Evolutionary conservation across 2,113 vertebrate genomes (phyloP), one percentile per base, ranked within the genome.

Genomic region (Platysternon megacephalum): DNA sequence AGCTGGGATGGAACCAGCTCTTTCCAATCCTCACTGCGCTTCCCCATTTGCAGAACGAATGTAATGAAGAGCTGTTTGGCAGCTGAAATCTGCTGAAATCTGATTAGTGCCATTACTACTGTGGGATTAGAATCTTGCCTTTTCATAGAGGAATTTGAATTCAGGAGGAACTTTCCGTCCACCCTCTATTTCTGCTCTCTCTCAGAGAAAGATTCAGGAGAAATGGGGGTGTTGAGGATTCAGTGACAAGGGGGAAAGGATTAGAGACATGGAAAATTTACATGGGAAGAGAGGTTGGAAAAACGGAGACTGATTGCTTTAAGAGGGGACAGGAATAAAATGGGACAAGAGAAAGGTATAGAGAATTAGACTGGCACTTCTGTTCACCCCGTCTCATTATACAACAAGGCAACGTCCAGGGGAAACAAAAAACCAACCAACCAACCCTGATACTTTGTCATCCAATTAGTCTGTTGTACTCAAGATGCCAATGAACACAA

Each of bases 381-480:
- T 1, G 39, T 5, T 22, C 10, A 11, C 11, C 12, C 39, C 0
- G 4, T 58, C 51, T 35, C 42, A 0, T 72, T 39, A 72, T 39
- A 19, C 4, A 3, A 8, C 0, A 29, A 55, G 16, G 5, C 32
- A 68, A 17, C 1, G 1, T 1, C 5, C 8, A 8, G 1, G 1
- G 2, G 22, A 6, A 6, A 17, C 26, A 29, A 21, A 79, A 84
- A 79, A n/a, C 6, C 9, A 61, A 39, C 65, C 22, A 1, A 53
- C n/a, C 79, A 42, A 82, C 28, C 8, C 4, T 5, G 11, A 11
- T 3, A 16, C 0, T 8, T 51, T 35, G 4, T 3, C 1, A 29
- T 11, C 55, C 42, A 52, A n/a, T 39, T 42, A 52, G 32, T 17
- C 26, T 32, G 65, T 58, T 74, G 29, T 49, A 44, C 79, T 68